These are phyloP conservation scores for Plestiodon gilberti DNA, from an alignment of 2,113 vertebrate genomes.

Conservation along the genomic window DNA sequence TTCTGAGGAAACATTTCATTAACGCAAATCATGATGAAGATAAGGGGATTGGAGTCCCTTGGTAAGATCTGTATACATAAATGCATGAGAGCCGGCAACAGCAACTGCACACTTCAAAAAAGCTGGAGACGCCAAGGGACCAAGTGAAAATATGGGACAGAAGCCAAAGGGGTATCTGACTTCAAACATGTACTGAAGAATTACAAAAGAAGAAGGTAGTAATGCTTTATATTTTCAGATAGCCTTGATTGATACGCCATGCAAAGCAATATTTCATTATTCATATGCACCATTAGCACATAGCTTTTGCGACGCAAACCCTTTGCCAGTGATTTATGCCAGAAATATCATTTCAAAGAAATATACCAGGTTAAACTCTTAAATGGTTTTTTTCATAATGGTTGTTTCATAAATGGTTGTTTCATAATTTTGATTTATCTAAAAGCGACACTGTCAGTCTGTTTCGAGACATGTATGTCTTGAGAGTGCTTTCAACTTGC, in stretches of 20 bases:
- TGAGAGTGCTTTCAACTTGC: background rate
- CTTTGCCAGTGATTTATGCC: background rate
- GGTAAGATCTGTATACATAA: background rate
- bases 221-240: background rate
- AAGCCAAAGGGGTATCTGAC: background rate
- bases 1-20: constrained; percentile 32
- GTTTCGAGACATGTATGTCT: background rate
- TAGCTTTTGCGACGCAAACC: background rate
- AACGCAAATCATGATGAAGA: constrained; percentile 13
- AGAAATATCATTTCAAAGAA: background rate
- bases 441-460: background rate
- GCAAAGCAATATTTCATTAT: background rate
- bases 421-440: background rate
- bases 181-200: background rate
- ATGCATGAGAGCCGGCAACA: constrained; percentile 17
- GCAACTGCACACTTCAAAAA: constrained; percentile 4
- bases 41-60: background rate
- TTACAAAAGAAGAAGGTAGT: background rate
- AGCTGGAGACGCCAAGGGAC: background rate
- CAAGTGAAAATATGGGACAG: constrained; percentile 3
- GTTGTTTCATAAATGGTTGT: background rate
- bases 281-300: background rate
- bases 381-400: too few relatives aligned
- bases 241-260: background rate
- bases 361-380: background rate